A percentile compares a stretch with the other conserved stretches of the same genome.
Evolutionary conservation across 2,113 vertebrate species (phyloP).

Genomic region (Microtus oregoni): DNA sequence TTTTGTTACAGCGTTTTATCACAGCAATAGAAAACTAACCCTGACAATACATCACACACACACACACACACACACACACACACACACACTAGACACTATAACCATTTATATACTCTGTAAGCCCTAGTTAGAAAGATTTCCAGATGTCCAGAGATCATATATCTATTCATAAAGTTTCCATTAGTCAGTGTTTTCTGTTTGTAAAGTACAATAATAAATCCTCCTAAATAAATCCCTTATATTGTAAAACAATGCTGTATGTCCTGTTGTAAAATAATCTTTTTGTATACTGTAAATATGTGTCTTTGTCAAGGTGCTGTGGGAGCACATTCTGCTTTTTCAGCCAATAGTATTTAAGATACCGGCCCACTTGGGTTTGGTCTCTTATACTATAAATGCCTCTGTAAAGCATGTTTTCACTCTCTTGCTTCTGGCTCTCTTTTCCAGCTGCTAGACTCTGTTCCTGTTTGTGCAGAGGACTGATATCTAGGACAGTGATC

Average conservation of each 20-base stretch:
- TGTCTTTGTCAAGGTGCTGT: too few species aligned
- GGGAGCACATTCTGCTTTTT: too few species aligned
- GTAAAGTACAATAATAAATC: background rate
- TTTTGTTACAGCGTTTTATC: background rate
- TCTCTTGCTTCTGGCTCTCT: too few species aligned
- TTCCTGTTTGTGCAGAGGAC: too few species aligned
- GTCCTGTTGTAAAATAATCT: background rate
- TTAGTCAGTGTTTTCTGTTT: background rate
- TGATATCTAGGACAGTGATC: too few species aligned
- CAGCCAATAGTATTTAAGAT: too few species aligned
- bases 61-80: background rate
- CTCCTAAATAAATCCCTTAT: background rate
- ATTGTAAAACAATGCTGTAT: background rate
- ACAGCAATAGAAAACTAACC: background rate
- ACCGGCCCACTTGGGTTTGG: too few species aligned
- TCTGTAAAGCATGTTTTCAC: too few species aligned
- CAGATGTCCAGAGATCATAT: background rate
- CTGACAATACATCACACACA: background rate
- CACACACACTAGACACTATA: background rate
- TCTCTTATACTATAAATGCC: too few species aligned
- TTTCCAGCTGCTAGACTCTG: too few species aligned
- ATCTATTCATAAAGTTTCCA: background rate
- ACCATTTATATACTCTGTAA: too few species aligned
- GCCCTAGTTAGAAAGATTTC: background rate
- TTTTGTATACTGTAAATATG: too few species aligned